Evolutionary conservation across 2,888 invertebrate genomes (phyloP).

Genomic region (Prenolepis imparis): DNA sequence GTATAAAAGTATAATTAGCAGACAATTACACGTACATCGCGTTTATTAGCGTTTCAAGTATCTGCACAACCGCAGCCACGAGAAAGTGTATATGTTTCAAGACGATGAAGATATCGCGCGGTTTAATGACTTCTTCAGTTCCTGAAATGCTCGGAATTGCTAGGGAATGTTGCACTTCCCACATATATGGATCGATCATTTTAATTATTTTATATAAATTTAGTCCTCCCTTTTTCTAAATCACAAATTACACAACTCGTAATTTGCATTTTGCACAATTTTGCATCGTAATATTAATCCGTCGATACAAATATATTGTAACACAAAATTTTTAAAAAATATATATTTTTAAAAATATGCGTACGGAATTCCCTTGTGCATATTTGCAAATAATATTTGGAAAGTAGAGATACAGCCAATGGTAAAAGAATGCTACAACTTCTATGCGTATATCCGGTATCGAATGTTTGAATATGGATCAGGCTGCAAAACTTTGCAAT

Average conservation of each 20-base stretch:
- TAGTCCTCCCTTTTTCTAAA: neutral
- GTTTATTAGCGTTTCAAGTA: slow-evolving; percentile 20
- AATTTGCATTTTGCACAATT: neutral
- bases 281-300: neutral
- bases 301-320: slow-evolving; percentile 9
- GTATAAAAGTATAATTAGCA: slow-evolving; percentile 18
- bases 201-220: slow-evolving; percentile 10
- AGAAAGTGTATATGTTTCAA: slow-evolving; percentile 40
- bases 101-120: slow-evolving; percentile 48
- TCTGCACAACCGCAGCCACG: slow-evolving; percentile 21
- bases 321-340: neutral
- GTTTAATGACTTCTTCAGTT: slow-evolving; percentile 42
- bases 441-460: neutral
- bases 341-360: neutral
- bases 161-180: neutral
- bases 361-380: neutral
- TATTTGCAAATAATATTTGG: slow-evolving; percentile 13
- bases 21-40: slow-evolving; percentile 35
- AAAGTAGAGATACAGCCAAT: slow-evolving; percentile 51
- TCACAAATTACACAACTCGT: neutral
- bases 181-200: neutral
- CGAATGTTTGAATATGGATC: slow-evolving; percentile 45
- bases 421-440: slow-evolving; percentile 61
- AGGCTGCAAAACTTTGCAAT: slow-evolving; percentile 19
- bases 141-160: slow-evolving; percentile 29